A percentile compares a stretch with the other conserved stretches of the same genome.
phyloP scores from a whole-genome alignment of 2,888 invertebrate species.

The Drosophila formosana region DNA sequence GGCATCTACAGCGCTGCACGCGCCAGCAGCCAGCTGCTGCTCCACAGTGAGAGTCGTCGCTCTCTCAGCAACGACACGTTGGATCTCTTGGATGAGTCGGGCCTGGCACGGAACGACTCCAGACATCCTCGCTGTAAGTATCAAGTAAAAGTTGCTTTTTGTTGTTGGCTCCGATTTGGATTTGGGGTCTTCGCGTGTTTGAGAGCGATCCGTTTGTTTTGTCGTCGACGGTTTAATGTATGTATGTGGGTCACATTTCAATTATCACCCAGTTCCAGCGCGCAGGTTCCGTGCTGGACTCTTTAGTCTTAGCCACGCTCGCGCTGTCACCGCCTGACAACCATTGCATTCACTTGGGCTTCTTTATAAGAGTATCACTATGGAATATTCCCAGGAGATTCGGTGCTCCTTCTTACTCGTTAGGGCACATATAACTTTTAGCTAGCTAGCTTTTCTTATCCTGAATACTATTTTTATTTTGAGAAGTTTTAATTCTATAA shows the following conservation, averaged over 20 bases:
- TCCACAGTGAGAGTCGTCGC: conserved; percentile 17
- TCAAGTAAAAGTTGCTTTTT: conserved; percentile 16
- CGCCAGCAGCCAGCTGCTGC: conserved; percentile 38
- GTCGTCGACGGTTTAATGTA: conserved; percentile 30
- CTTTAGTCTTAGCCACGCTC: conserved; percentile 64
- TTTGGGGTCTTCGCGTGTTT: conserved; percentile 14
- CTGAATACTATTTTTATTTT: no score
- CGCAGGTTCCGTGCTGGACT: conserved; percentile 59
- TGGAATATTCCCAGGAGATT: background rate
- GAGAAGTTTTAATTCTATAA: no score
- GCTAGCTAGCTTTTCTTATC: no score
- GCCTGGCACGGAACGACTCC: conserved; percentile 40
- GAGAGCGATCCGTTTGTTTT: conserved; percentile 55
- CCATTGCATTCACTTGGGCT: background rate
- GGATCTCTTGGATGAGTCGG: conserved; percentile 22
- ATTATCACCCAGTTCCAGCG: conserved; percentile 75
- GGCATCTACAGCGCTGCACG: conserved; percentile 66
- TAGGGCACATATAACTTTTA: no score
- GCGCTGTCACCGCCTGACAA: conserved; percentile 40
- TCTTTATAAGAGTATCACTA: background rate
- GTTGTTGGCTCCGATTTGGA: background rate
- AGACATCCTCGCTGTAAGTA: conserved; percentile 74
- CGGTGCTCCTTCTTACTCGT: background rate
- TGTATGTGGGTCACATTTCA: conserved; percentile 74
- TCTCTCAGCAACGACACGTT: conserved; percentile 4